These are phyloP conservation scores for Spialia ferax DNA, from an alignment of 2,888 invertebrate genomes.

Conservation along the genomic window DNA sequence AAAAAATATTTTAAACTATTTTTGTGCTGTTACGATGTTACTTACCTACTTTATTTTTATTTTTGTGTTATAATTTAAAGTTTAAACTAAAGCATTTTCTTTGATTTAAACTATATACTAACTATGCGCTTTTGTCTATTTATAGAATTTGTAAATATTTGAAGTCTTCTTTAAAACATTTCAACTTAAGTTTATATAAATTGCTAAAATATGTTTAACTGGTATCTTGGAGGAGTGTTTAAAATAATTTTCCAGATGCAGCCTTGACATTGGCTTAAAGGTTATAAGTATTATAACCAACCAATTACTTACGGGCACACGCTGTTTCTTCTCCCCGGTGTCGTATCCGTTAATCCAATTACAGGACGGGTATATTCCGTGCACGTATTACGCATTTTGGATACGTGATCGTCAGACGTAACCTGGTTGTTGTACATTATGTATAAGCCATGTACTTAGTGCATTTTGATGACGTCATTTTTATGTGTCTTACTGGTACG, in stretches of 20 bases:
- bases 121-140: too few relatives aligned
- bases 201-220: too few relatives aligned
- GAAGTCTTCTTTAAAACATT: too few relatives aligned
- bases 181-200: too few relatives aligned
- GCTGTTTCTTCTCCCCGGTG: slow-evolving; percentile 36
- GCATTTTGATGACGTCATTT: slow-evolving; percentile 45
- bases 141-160: too few relatives aligned
- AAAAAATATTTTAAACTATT: too few relatives aligned
- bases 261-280: slow-evolving; percentile 34
- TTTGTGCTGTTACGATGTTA: too few relatives aligned
- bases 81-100: too few relatives aligned
- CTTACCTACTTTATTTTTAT: too few relatives aligned
- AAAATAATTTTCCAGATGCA: slow-evolving; percentile 34
- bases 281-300: too few relatives aligned
- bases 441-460: slow-evolving; percentile 49
- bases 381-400: slow-evolving; percentile 65
- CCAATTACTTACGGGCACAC: slow-evolving; percentile 36
- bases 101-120: too few relatives aligned
- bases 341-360: slow-evolving; percentile 60
- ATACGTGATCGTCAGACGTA: slow-evolving; percentile 38
- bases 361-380: slow-evolving; percentile 54
- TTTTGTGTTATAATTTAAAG: too few relatives aligned
- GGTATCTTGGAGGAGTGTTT: slow-evolving; percentile 5
- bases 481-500: slow-evolving; percentile 8
- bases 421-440: slow-evolving; percentile 39